These are phyloP conservation scores for Nesoenas mayeri DNA, from an alignment of 2,113 vertebrate species.

Conservation along the genomic window DNA sequence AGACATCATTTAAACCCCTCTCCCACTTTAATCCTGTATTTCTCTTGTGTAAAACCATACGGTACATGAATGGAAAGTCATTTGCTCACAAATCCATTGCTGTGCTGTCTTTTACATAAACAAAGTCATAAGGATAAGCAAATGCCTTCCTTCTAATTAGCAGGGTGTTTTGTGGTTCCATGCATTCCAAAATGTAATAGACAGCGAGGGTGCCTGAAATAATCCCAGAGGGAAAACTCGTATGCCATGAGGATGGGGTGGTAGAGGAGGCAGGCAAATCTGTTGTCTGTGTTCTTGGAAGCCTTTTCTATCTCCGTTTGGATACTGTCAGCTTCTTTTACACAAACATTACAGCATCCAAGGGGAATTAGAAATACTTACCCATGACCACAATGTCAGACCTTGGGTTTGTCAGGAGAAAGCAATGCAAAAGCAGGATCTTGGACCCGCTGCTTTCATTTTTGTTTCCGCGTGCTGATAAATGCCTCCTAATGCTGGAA, in stretches of 20 bases:
- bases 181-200: constrained; percentile 28
- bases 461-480: constrained; percentile 1
- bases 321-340: constrained; percentile 52
- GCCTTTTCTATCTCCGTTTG: constrained; percentile 33
- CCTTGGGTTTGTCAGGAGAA: constrained; percentile 37
- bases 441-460: background rate
- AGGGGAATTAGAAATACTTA: constrained; percentile 60
- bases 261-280: constrained; percentile 12
- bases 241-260: background rate
- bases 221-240: background rate
- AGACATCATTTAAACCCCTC: background rate
- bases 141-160: constrained; percentile 40
- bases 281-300: constrained; percentile 59
- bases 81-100: constrained; percentile 17
- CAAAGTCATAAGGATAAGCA: constrained; percentile 32
- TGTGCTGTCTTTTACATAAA: constrained; percentile 26
- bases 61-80: background rate
- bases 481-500: constrained; percentile 28
- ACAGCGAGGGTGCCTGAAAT: background rate
- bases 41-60: background rate
- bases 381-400: constrained; percentile 50
- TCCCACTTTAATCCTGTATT: background rate
- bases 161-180: constrained; percentile 43
- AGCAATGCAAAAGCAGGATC: constrained; percentile 8
- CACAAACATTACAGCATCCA: constrained; percentile 61